phyloP scores from a whole-genome alignment of 2,888 invertebrate genomes.

The Sphinx pinastri region DNA sequence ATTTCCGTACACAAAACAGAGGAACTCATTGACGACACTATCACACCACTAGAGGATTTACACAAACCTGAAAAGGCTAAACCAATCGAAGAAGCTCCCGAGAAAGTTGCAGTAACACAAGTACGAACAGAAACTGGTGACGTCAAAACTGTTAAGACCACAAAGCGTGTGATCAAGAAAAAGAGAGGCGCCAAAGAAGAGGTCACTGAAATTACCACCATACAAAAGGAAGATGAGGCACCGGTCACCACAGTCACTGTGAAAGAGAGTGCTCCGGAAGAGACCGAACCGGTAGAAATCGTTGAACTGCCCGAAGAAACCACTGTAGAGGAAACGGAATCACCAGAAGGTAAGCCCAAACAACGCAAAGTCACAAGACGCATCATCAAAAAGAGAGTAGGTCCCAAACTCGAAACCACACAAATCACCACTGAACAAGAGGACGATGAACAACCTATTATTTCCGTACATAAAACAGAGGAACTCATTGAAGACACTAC shows the following conservation, averaged over 20 bases:
- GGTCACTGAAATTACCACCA: slow-evolving; percentile 67
- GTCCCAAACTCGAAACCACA: slow-evolving; percentile 51
- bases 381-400: slow-evolving; percentile 65
- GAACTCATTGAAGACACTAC: slow-evolving; percentile 45
- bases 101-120: slow-evolving; percentile 34
- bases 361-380: slow-evolving; percentile 61
- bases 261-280: slow-evolving; percentile 49
- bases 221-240: slow-evolving; percentile 46
- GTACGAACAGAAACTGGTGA: slow-evolving; percentile 36
- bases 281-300: slow-evolving; percentile 41
- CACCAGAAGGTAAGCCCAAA: slow-evolving; percentile 49
- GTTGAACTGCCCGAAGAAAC: slow-evolving; percentile 59
- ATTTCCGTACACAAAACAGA: slow-evolving; percentile 51
- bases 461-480: slow-evolving; percentile 59
- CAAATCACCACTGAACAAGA: slow-evolving; percentile 41
- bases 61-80: slow-evolving; percentile 39
- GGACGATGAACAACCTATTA: slow-evolving; percentile 53
- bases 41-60: slow-evolving; percentile 32
- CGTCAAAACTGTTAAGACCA: slow-evolving; percentile 34
- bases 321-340: slow-evolving; percentile 46
- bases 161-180: slow-evolving; percentile 51
- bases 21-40: slow-evolving; percentile 49
- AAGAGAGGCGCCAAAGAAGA: slow-evolving; percentile 55
- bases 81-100: slow-evolving; percentile 51
- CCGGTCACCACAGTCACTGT: slow-evolving; percentile 52